These are phyloP conservation scores for Cephalotes varians DNA, from an alignment of 2,888 invertebrate genomes.

Conservation along the genomic window DNA sequence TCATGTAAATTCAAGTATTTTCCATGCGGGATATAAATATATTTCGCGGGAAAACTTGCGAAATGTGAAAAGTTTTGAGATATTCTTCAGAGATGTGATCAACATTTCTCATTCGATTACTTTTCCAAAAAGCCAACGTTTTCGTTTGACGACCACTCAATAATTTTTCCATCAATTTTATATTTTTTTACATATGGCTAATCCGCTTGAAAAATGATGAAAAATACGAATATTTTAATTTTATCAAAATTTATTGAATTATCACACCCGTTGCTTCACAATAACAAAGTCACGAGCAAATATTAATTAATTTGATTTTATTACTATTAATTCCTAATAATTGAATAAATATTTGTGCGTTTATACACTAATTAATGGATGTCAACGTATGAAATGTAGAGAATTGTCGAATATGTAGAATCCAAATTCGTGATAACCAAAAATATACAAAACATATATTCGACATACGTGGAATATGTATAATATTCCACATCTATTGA, in stretches of 20 bases:
- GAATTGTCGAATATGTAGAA: constrained; percentile 27
- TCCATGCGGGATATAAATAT: no score
- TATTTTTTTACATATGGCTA: neutral
- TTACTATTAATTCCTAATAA: constrained; percentile 29
- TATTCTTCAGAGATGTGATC: constrained; percentile 16
- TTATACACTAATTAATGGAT: constrained; percentile 43
- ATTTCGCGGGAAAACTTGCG: constrained; percentile 5
- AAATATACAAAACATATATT: constrained; percentile 3
- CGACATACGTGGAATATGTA: neutral
- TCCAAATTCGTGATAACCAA: constrained; percentile 20
- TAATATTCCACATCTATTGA: neutral
- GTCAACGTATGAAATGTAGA: constrained; percentile 34
- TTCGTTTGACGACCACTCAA: constrained; percentile 11
- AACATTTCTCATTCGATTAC: neutral
- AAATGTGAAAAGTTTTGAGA: constrained; percentile 21
- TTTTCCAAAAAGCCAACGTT: constrained; percentile 8
- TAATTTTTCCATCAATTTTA: constrained; percentile 1
- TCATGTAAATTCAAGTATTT: constrained; percentile 15
- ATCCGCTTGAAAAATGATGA: constrained; percentile 35
- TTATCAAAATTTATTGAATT: constrained; percentile 34
- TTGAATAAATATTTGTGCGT: constrained; percentile 47
- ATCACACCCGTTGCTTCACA: neutral
- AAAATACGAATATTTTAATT: constrained; percentile 16
- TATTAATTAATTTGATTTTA: constrained; percentile 49
- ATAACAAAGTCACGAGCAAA: constrained; percentile 22